Conservation (phyloP, 2,888 invertebrate species). For the Acleris holmiana region DNA sequence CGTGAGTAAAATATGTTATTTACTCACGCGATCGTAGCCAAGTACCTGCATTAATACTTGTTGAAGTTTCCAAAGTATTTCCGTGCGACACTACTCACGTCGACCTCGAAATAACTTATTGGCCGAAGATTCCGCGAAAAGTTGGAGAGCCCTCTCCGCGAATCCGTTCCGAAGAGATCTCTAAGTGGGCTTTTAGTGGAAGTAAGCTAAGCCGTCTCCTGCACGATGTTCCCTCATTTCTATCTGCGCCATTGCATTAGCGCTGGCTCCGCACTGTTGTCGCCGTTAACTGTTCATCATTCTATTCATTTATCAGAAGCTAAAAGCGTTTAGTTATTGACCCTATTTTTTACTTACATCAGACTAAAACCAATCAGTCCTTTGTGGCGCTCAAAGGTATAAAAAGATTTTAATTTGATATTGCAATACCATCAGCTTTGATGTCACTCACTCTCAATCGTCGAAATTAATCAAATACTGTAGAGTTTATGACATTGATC, state of each 20-base stretch:
- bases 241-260: constrained; percentile 70
- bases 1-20: constrained; percentile 6
- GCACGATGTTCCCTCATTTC: constrained; percentile 77
- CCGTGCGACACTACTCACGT: constrained; percentile 49
- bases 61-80: constrained; percentile 44
- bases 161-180: constrained; percentile 79
- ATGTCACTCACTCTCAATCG: not conserved
- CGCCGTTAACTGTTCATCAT: constrained; percentile 15
- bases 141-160: constrained; percentile 72
- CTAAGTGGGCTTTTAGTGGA: constrained; percentile 83
- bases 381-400: not conserved
- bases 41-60: constrained; percentile 35
- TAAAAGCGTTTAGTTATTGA: not conserved
- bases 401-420: not conserved
- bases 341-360: not conserved
- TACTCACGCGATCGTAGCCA: constrained; percentile 7
- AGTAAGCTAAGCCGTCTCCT: constrained; percentile 80
- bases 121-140: constrained; percentile 69
- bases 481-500: no score
- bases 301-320: not conserved
- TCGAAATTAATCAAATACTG: not conserved
- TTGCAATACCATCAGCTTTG: not conserved
- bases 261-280: constrained; percentile 31
- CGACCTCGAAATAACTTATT: constrained; percentile 71
- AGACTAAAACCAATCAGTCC: not conserved